Evolutionary conservation across 2,113 vertebrate genomes (phyloP).

Genomic region (Antechinus flavipes): DNA sequence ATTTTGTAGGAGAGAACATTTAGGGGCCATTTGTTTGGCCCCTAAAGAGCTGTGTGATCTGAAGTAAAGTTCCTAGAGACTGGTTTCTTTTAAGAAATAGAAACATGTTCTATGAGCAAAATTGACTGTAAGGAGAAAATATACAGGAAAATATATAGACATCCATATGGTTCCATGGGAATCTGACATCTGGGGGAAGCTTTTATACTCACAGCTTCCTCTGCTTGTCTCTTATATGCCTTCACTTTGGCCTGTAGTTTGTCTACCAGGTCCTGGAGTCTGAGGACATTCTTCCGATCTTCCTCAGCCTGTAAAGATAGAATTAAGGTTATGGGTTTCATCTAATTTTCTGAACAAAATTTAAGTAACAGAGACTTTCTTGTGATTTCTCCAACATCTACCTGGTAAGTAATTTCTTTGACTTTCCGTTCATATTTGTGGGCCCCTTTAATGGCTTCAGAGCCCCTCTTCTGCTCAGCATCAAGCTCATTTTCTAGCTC

Average conservation of each 20-base stretch:
- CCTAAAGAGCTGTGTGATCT: not conserved
- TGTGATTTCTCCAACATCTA: not conserved
- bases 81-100: not conserved
- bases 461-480: constrained; percentile 85
- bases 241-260: constrained; percentile 93
- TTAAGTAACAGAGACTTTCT: fast-evolving
- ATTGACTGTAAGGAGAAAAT: not conserved
- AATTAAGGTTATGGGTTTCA: not conserved
- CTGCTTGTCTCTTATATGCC: constrained; percentile 89
- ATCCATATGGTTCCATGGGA: not conserved
- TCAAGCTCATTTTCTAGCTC: constrained; percentile 88
- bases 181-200: not conserved
- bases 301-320: constrained; percentile 86
- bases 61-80: not conserved
- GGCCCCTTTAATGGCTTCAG: constrained; percentile 85
- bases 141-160: no score
- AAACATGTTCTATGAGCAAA: fast-evolving
- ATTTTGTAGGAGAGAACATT: not conserved
- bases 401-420: constrained; percentile 87
- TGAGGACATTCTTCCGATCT: constrained; percentile 89
- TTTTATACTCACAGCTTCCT: constrained; percentile 87
- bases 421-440: constrained; percentile 85
- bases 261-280: constrained; percentile 91
- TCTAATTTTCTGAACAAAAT: fast-evolving
- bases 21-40: not conserved